Percentiles rank a stretch among this genome's conserved stretches.
Evolutionary conservation across 2,797 vertebrate genomes (phyloP).

Genomic region (Nyctibius grandis): DNA sequence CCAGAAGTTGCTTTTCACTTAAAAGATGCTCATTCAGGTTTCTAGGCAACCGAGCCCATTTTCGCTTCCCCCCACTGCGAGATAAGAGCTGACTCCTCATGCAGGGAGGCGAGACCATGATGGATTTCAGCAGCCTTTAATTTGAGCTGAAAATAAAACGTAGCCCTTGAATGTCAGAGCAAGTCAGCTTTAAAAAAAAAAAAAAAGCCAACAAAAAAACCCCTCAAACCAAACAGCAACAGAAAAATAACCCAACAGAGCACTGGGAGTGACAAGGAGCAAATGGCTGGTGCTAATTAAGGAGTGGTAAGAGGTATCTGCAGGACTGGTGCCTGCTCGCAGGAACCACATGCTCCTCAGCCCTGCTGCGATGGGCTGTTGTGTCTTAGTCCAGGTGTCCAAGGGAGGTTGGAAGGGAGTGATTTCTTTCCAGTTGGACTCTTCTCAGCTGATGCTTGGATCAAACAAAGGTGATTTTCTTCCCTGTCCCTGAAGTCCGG

Average conservation of each 20-base stretch:
- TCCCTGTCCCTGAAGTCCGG: accelerated
- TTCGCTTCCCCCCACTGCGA: conserved; percentile 59
- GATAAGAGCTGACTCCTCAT: conserved; percentile 49
- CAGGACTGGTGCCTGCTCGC: not conserved
- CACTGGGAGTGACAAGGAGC: not conserved
- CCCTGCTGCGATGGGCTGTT: not conserved
- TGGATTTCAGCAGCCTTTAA: conserved; percentile 52
- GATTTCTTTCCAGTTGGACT: not conserved
- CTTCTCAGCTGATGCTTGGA: not conserved
- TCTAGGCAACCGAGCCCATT: conserved; percentile 67
- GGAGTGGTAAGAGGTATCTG: not conserved
- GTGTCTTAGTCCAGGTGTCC: not conserved
- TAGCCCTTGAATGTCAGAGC: conserved; percentile 13
- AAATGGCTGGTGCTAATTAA: not conserved
- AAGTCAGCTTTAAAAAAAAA: not conserved
- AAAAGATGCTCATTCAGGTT: conserved; percentile 62
- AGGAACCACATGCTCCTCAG: not conserved
- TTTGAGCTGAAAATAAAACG: conserved; percentile 50
- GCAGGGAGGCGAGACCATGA: conserved; percentile 51
- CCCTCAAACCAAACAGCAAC: not conserved
- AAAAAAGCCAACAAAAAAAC: no score
- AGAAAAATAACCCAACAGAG: not conserved
- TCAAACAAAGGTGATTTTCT: not conserved
- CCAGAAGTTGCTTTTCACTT: conserved; percentile 51
- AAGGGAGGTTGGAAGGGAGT: not conserved